phyloP scores from a whole-genome alignment of 2,888 invertebrate species.

The Mythimna albipuncta region DNA sequence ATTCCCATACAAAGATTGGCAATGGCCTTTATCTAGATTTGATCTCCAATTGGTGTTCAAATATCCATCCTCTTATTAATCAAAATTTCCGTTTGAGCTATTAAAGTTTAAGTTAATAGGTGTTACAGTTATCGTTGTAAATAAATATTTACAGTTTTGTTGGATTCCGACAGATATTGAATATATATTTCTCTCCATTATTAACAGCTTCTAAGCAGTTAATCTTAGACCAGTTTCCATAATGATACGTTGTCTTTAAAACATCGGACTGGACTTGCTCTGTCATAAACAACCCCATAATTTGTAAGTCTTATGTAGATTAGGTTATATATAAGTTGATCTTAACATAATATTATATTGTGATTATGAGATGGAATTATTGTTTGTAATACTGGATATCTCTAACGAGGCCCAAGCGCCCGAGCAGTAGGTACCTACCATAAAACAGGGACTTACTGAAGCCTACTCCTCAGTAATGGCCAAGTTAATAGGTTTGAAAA shows the following conservation, averaged over 20 bases:
- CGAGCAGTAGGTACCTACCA: too few species aligned
- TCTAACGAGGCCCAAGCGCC: too few species aligned
- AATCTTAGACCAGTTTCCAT: constrained; percentile 43
- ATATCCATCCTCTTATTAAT: background rate
- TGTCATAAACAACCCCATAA: constrained; percentile 3
- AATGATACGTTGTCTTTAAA: constrained; percentile 4
- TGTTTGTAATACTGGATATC: too few species aligned
- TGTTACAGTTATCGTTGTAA: constrained; percentile 28
- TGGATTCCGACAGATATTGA: constrained; percentile 5
- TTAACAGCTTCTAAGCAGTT: constrained; percentile 18
- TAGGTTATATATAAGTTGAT: background rate
- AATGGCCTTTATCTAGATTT: too few species aligned
- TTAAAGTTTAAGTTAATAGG: background rate
- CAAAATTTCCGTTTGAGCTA: background rate
- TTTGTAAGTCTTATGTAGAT: background rate
- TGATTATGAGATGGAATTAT: background rate
- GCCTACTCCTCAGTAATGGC: too few species aligned
- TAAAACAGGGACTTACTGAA: too few species aligned
- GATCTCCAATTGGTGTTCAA: too few species aligned
- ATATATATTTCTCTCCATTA: constrained; percentile 16
- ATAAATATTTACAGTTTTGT: constrained; percentile 38
- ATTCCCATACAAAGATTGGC: too few species aligned
- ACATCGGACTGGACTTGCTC: constrained; percentile 25
- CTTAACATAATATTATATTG: background rate
- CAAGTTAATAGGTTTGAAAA: too few species aligned